Evolutionary conservation across 1,140 invertebrate species (phyloP), one percentile per base, ranked within the genome.

Genomic region (Patella vulgata): DNA sequence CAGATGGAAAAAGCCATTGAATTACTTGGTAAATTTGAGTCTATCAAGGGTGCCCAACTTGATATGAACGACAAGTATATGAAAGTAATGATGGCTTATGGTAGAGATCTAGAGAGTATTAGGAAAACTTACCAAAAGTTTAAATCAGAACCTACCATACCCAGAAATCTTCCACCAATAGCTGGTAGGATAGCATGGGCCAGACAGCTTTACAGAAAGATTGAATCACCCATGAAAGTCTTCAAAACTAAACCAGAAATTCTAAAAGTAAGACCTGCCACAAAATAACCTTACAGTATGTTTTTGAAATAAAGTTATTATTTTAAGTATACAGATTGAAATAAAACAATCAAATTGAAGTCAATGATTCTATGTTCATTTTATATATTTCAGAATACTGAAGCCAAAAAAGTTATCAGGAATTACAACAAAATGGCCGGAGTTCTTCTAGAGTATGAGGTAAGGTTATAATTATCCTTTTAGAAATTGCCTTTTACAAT

Each of bases 21-120:
- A 46, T 67, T 85, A 39, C 63, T 85, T 36, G 68, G 59, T n/a
- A 84, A 84, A 66, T 84, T 85, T 77, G 81, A 84, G 44, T 71
- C 64, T 40, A 82, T 85, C 28, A 67, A 70, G 11, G 77, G 77
- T 17, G 77, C 79, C 19, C 72, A 84, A 51, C 67, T 85, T 14
- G 78, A 85, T 67, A 72, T 84, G 59, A 78, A 78, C 46, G 92
- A 95, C 76, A 96, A 97, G 82, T 96, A 96, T 73, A 89, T 90
- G 25, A 83, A 92, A 23, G 91, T 97, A 3, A 82, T 95, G 8
- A 89, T 88, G 67, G 92, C 92, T 75, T 93, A 93, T 67, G 91
- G 93, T 51, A 90, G 89, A 59, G 93, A 96, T 84, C 89, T 97
- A 1, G 93, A 96, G 65, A 88, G 91, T 62, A 92, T 94, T 90